These are phyloP conservation scores for Trogon melanurus DNA, from an alignment of 2,113 vertebrate species.

Conservation along the genomic window DNA sequence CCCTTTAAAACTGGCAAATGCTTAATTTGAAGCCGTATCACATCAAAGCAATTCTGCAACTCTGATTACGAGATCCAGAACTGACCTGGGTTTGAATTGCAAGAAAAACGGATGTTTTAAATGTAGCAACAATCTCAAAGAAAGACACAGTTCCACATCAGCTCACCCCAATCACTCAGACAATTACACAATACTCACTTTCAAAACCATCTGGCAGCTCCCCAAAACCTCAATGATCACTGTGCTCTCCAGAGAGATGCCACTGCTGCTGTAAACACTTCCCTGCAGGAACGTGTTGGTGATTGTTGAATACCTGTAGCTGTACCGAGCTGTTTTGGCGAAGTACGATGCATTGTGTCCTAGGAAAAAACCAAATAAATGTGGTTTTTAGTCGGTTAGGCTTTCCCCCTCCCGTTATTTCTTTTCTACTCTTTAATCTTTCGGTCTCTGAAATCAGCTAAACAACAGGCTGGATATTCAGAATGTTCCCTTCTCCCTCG, in stretches of 20 bases:
- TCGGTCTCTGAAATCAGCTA: neutral
- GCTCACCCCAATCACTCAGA: neutral
- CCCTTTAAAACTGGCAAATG: neutral
- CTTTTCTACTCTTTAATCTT: neutral
- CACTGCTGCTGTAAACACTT: conserved; percentile 65
- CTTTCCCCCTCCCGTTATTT: neutral
- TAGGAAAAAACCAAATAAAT: neutral
- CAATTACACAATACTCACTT: conserved; percentile 67
- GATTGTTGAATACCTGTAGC: conserved; percentile 79
- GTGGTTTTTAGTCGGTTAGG: neutral
- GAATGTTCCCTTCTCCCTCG: neutral
- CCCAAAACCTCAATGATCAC: conserved; percentile 79
- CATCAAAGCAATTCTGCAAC: neutral
- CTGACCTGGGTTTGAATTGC: neutral
- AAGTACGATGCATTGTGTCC: conserved; percentile 54
- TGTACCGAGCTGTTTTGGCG: conserved; percentile 75
- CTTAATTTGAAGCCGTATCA: neutral
- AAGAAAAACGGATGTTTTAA: neutral
- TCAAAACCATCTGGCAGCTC: conserved; percentile 81
- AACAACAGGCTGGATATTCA: neutral
- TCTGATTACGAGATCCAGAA: neutral
- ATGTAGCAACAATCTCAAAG: neutral
- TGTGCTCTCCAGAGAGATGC: conserved; percentile 81
- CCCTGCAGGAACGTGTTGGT: conserved; percentile 77
- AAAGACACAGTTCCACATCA: neutral